Conservation (phyloP, 2,888 invertebrate genomes). For the Oxytorus armatus region DNA sequence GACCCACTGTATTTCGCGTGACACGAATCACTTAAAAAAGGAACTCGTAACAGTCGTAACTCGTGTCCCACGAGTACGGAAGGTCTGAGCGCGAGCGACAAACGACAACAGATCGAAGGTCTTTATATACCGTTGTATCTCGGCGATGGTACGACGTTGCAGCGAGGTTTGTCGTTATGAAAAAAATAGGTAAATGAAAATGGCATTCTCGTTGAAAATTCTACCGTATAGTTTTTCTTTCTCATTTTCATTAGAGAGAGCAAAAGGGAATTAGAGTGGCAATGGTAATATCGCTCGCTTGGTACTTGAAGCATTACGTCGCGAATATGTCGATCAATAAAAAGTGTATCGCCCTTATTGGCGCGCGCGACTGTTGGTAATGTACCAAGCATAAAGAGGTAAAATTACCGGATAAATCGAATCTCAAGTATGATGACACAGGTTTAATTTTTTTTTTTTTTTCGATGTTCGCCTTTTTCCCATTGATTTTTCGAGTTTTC, state of each 20-base stretch:
- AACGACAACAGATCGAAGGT: conserved; percentile 87
- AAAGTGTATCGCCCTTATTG: conserved; percentile 86
- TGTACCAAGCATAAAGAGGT: conserved; percentile 87
- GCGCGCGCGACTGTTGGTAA: conserved; percentile 85
- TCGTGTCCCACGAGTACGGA: conserved; percentile 71
- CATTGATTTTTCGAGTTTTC: no score
- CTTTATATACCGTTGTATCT: conserved; percentile 89
- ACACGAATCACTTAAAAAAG: no score
- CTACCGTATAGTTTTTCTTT: conserved; percentile 3
- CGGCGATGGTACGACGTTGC: conserved; percentile 86
- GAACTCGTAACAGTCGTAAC: no score
- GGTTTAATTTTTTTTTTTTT: conserved; percentile 17
- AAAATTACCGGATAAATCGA: conserved; percentile 14
- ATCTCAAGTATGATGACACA: no score
- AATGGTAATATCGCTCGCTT: conserved; percentile 87
- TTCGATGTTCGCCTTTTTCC: no score
- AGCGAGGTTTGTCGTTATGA: conserved; percentile 85
- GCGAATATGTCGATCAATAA: conserved; percentile 85
- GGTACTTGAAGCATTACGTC: conserved; percentile 87
- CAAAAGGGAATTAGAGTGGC: conserved; percentile 83
- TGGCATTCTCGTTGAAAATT: not conserved
- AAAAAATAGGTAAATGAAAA: conserved; percentile 83
- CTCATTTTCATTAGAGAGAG: conserved; percentile 66
- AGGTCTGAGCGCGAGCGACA: conserved; percentile 73
- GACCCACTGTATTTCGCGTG: no score